Evolutionary conservation across 2,113 vertebrate species (phyloP).

Genomic region (Bungarus multicinctus): DNA sequence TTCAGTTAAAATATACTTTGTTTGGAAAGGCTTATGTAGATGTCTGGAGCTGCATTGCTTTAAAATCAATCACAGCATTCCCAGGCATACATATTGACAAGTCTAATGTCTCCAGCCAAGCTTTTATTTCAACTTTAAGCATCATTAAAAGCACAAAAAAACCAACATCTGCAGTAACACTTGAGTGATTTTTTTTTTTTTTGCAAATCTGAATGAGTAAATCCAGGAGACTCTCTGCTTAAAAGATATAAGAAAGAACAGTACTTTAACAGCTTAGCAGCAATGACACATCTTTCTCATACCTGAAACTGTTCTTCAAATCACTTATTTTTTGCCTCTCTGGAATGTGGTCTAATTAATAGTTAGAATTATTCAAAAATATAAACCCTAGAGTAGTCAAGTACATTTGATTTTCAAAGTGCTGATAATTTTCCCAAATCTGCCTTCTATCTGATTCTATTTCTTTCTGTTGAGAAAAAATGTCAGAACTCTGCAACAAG

Average conservation of each 20-base stretch:
- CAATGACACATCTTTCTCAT: background rate
- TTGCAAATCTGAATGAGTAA: background rate
- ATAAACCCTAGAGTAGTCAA: background rate
- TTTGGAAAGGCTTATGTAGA: background rate
- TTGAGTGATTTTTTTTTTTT: background rate
- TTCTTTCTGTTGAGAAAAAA: background rate
- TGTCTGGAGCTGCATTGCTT: background rate
- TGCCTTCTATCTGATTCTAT: background rate
- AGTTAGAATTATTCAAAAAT: background rate
- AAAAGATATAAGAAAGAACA: background rate
- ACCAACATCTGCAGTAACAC: background rate
- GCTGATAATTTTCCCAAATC: background rate
- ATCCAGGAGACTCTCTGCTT: background rate
- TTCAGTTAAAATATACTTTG: background rate
- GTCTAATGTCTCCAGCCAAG: background rate
- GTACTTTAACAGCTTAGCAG: background rate
- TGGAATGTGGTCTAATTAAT: background rate
- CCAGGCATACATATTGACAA: background rate
- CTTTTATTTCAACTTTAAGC: background rate
- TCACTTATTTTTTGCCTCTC: background rate
- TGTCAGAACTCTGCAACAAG: background rate
- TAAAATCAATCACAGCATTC: background rate
- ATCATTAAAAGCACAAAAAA: background rate
- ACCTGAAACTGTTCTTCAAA: background rate
- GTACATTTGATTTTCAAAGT: background rate